A percentile compares a stretch with the other conserved stretches of the same genome.
Conservation (phyloP, 2,888 invertebrate species). For the Crepidodera aurea region DNA sequence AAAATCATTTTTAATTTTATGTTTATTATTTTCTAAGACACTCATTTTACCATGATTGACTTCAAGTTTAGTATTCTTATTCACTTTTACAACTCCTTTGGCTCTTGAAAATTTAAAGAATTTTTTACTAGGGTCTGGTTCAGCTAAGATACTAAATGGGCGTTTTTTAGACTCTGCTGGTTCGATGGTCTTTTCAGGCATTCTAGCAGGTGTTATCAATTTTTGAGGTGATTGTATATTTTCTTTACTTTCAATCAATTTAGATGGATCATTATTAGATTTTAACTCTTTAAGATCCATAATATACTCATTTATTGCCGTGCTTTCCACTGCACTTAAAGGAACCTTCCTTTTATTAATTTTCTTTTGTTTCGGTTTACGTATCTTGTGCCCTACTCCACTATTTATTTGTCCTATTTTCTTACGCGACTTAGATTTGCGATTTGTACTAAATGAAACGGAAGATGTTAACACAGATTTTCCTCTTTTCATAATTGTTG, state of each 20-base stretch:
- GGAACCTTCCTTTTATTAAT: slow-evolving; percentile 46
- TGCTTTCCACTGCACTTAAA: slow-evolving; percentile 48
- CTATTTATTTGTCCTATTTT: slow-evolving; percentile 68
- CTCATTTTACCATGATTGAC: slow-evolving; percentile 54
- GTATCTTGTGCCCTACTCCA: slow-evolving; percentile 71
- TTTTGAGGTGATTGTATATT: slow-evolving; percentile 32
- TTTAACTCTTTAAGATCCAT: slow-evolving; percentile 42
- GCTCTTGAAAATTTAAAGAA: slow-evolving; percentile 61
- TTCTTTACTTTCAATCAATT: slow-evolving; percentile 36
- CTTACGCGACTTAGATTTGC: slow-evolving; percentile 29
- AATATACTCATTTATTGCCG: slow-evolving; percentile 46
- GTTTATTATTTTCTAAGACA: slow-evolving; percentile 41
- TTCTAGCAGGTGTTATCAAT: slow-evolving; percentile 14
- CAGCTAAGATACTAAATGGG: slow-evolving; percentile 27
- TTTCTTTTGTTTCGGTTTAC: slow-evolving; percentile 66
- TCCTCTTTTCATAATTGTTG: slow-evolving; percentile 29
- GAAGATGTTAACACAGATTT: slow-evolving; percentile 16
- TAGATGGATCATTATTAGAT: slow-evolving; percentile 24
- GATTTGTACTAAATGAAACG: slow-evolving; percentile 19
- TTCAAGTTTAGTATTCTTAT: slow-evolving; percentile 58
- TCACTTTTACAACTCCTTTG: slow-evolving; percentile 56
- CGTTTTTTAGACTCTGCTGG: slow-evolving; percentile 29
- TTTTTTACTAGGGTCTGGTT: slow-evolving; percentile 52
- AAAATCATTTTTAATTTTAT: slow-evolving; percentile 41
- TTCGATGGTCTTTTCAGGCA: slow-evolving; percentile 14